Evolutionary conservation across 2,113 vertebrate species (phyloP), one percentile per base, ranked within the genome.

Genomic region (Bombycilla garrulus): DNA sequence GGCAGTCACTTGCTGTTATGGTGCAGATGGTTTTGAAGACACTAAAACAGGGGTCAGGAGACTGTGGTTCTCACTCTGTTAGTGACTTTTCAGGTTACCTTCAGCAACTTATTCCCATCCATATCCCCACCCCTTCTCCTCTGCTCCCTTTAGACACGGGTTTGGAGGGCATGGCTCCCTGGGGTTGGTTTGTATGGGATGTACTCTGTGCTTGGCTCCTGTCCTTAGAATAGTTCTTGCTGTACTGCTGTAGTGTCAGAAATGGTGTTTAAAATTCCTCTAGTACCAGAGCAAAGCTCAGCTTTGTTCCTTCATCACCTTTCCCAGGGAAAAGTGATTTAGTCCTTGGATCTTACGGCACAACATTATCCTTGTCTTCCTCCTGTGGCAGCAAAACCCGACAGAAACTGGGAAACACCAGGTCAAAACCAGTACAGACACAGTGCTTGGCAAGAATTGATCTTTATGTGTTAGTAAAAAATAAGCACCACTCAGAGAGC

Each of bases 1-100:
- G 45, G 36, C 42, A 45, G 69, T 73, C 40, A 1, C 45, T 66
- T 70, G 62, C 47, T 89, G 15, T 81, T 88, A 26, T 1, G 24
- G 80, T 74, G 33, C 84, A 91, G 93, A 42, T 91, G 80, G 86
- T 83, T 90, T 83, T 88, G 86, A 72, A 77, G 80, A 42, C 45
- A 36, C 42, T 64, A 45, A 81, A 71, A 21, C 22, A 53, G 58
- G 17, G 80, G 67, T 86, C 89, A 70, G n/a, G 54, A 80, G 58
- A 54, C 42, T 47, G 28, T 72, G 58, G n/a, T 50, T 86, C 62
- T 86, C 9, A 7, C 71, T 88, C 48, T 92, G 25, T 14, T 57
- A 24, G 71, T 56, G 67, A 72, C 65, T 78, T 94, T 66, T 48
- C 40, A 71, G 28, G 42, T 92, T 85, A 72, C 71, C 74, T 86